A percentile compares a stretch with the other conserved stretches of the same genome.
Evolutionary conservation across 2,113 vertebrate species (phyloP).

Genomic region (Caretta caretta): DNA sequence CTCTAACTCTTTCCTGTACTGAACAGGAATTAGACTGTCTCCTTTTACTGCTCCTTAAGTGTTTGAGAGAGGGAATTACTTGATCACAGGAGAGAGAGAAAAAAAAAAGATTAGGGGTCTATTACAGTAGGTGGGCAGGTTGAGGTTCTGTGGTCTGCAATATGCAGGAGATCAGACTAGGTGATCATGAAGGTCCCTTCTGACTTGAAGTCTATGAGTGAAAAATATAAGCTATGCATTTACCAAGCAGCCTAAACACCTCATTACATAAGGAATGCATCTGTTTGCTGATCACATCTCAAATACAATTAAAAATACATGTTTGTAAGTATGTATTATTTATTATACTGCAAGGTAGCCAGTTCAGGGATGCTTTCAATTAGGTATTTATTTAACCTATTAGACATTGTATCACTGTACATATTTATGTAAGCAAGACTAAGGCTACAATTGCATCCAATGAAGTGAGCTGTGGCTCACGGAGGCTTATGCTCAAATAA

Average conservation of each 20-base stretch:
- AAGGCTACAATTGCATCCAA: no score
- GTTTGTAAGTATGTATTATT: no score
- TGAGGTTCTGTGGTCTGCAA: no score
- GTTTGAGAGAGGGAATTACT: neutral
- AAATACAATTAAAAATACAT: neutral
- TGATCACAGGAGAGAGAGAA: neutral
- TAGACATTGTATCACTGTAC: rapidly evolving
- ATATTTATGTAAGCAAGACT: neutral
- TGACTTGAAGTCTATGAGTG: rapidly evolving
- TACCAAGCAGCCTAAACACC: neutral
- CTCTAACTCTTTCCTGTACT: no score
- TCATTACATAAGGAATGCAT: neutral
- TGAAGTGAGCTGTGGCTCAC: no score
- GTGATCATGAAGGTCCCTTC: no score
- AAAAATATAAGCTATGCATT: rapidly evolving
- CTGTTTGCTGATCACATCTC: neutral
- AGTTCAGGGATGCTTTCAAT: neutral
- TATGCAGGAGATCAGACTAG: no score
- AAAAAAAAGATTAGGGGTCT: neutral
- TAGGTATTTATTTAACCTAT: neutral
- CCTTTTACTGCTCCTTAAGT: neutral
- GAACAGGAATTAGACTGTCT: neutral
- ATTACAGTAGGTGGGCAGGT: no score
- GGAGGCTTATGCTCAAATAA: no score
- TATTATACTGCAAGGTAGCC: neutral